phyloP scores from a whole-genome alignment of 2,113 vertebrate genomes.

The Antigone vipio region DNA sequence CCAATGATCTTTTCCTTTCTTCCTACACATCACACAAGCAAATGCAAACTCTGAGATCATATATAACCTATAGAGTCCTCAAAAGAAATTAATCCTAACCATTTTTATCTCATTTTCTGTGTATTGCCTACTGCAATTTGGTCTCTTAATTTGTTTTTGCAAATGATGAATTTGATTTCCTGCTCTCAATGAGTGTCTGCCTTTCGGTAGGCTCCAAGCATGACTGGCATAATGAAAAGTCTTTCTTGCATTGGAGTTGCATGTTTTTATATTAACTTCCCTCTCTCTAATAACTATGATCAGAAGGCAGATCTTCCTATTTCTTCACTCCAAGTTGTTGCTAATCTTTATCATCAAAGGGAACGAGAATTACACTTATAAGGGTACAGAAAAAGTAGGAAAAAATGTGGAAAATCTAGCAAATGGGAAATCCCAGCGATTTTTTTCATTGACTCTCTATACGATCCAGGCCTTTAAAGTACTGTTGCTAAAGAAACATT shows the following conservation, averaged over 20 bases:
- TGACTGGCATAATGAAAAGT: slow-evolving; percentile 35
- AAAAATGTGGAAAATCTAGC: not conserved
- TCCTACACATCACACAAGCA: not conserved
- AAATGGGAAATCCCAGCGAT: not conserved
- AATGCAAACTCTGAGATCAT: not conserved
- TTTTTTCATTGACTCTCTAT: not conserved
- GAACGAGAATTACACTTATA: not conserved
- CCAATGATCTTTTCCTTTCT: not conserved
- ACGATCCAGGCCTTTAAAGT: not conserved
- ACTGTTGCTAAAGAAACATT: not conserved
- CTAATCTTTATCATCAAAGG: not conserved
- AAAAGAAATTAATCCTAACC: not conserved
- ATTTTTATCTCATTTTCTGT: not conserved
- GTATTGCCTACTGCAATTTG: not conserved
- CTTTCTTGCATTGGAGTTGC: not conserved
- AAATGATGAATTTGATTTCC: not conserved
- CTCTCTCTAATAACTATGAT: not conserved
- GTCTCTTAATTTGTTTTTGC: slow-evolving; percentile 34
- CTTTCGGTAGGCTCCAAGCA: not conserved
- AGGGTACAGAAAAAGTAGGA: not conserved
- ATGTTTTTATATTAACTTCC: not conserved
- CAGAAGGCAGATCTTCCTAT: not conserved
- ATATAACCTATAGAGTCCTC: not conserved
- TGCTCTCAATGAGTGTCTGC: not conserved
- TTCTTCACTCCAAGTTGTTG: not conserved